Conservation (phyloP, 2,797 vertebrate species). For the Peromyscus eremicus region DNA sequence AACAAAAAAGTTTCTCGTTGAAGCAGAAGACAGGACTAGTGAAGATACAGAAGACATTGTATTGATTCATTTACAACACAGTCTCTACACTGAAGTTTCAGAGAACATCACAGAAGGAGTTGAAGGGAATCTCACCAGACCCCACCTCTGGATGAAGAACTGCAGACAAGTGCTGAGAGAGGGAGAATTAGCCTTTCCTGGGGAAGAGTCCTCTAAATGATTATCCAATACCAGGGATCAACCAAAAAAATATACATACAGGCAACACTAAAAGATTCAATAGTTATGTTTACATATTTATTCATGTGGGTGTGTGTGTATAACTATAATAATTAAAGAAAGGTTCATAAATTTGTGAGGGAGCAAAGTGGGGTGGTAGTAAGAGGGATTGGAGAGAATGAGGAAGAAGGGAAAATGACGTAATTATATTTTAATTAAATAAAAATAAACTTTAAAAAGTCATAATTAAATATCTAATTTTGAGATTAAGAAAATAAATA, state of each 20-base stretch:
- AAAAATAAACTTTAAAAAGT: not conserved
- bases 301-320: not conserved
- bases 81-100: not conserved
- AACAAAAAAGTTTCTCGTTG: not conserved
- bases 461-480: slow-evolving; percentile 52
- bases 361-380: no score
- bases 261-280: not conserved
- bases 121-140: not conserved
- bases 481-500: slow-evolving; percentile 38
- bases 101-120: not conserved
- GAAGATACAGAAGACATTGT: no score
- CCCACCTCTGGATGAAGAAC: not conserved
- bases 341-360: not conserved
- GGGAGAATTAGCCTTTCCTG: not conserved
- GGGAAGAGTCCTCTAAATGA: not conserved
- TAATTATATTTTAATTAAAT: not conserved
- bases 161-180: not conserved
- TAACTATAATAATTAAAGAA: not conserved
- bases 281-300: not conserved
- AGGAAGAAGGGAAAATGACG: not conserved
- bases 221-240: not conserved
- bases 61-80: not conserved
- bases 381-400: not conserved
- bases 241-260: not conserved
- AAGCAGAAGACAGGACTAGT: not conserved